Percentiles rank a stretch among this genome's conserved stretches.
These are phyloP conservation scores for Oegoconia quadripuncta DNA, from an alignment of 2,888 invertebrate genomes.

Conservation along the genomic window DNA sequence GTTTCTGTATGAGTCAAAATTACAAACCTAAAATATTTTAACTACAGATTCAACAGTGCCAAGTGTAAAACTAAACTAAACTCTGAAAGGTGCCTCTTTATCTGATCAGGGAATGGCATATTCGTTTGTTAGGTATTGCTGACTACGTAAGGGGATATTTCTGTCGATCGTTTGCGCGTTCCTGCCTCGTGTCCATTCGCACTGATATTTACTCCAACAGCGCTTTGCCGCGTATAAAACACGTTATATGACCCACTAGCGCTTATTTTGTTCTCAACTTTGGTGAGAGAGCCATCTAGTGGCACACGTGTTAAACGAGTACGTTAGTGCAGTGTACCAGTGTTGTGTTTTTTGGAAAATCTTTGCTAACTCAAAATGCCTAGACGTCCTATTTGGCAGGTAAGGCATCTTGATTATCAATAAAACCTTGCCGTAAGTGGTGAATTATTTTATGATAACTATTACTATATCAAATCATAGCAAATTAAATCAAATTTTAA, in stretches of 20 bases:
- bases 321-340: conserved; percentile 44
- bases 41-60: no score
- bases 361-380: conserved; percentile 77
- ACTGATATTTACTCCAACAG: conserved; percentile 60
- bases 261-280: conserved; percentile 74
- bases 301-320: conserved; percentile 49
- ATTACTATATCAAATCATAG: no score
- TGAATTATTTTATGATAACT: no score
- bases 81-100: conserved; percentile 17
- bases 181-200: conserved; percentile 71
- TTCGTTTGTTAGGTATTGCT: conserved; percentile 36
- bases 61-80: neutral
- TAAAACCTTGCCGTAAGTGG: no score
- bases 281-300: conserved; percentile 76
- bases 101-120: conserved; percentile 34
- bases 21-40: no score
- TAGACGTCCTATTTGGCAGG: conserved; percentile 89
- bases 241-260: conserved; percentile 68
- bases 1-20: no score
- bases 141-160: conserved; percentile 67
- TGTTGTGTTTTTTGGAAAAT: conserved; percentile 43
- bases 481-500: no score
- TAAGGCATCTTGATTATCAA: conserved; percentile 38
- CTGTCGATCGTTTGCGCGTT: conserved; percentile 55
- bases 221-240: conserved; percentile 71